These are phyloP conservation scores for Thyatira batis DNA, from an alignment of 2,888 invertebrate species.

Conservation along the genomic window DNA sequence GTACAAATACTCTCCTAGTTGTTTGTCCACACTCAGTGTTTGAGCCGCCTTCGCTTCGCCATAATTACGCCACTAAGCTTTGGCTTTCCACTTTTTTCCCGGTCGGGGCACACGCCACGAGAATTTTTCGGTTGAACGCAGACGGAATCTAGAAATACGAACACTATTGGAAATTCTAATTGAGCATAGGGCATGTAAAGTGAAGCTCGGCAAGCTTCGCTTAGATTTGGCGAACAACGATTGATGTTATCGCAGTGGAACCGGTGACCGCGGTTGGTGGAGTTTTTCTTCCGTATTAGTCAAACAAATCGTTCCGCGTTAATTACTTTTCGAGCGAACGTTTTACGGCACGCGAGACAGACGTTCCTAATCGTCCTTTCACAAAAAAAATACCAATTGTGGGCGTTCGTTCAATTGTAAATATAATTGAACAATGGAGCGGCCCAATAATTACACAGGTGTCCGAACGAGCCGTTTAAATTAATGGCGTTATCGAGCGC, in stretches of 20 bases:
- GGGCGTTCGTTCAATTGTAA: constrained; percentile 53
- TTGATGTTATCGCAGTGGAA: constrained; percentile 50
- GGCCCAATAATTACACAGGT: constrained; percentile 49
- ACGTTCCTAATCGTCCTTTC: constrained; percentile 40
- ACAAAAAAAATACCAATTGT: constrained; percentile 45
- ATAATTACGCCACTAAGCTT: constrained; percentile 68
- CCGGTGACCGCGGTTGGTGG: constrained; percentile 35
- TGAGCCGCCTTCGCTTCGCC: constrained; percentile 55
- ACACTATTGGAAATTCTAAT: constrained; percentile 57
- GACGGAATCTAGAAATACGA: constrained; percentile 49
- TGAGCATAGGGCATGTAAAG: constrained; percentile 37
- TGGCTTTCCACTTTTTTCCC: constrained; percentile 56
- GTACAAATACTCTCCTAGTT: constrained; percentile 69
- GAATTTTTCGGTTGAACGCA: constrained; percentile 51
- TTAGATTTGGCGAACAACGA: constrained; percentile 36
- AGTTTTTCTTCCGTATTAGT: constrained; percentile 50
- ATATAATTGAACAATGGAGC: constrained; percentile 56
- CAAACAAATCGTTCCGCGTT: constrained; percentile 58
- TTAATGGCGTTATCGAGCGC: constrained; percentile 51
- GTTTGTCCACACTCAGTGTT: constrained; percentile 68
- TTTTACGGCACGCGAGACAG: constrained; percentile 57
- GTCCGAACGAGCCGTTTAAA: constrained; percentile 48
- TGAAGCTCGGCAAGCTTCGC: constrained; percentile 27
- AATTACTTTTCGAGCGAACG: constrained; percentile 50
- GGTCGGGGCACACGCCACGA: constrained; percentile 36